Percentiles rank a stretch among this genome's conserved stretches.
These are phyloP conservation scores for Galaxias olidus DNA, from an alignment of 2,797 vertebrate species.

Conservation along the genomic window DNA sequence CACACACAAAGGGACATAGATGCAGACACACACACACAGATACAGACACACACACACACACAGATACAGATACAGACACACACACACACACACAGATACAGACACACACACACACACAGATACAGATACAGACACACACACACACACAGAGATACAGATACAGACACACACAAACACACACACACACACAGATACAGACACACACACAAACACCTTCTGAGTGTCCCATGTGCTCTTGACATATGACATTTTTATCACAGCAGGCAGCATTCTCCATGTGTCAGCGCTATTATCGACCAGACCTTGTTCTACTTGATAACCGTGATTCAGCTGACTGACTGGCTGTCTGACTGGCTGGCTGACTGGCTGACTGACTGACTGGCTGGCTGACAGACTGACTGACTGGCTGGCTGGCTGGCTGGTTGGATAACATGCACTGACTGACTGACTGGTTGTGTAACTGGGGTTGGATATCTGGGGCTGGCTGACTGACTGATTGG, in stretches of 20 bases:
- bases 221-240: constrained; percentile 17
- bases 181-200: constrained; percentile 1
- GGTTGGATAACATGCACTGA: background rate
- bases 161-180: background rate
- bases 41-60: constrained; percentile 6
- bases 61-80: too few relatives aligned
- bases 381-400: background rate
- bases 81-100: background rate
- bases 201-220: constrained; percentile 3
- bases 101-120: constrained; percentile 6
- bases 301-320: constrained; percentile 46
- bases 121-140: constrained; percentile 5
- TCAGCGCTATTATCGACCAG: constrained; percentile 39
- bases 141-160: background rate
- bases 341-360: constrained; percentile 25
- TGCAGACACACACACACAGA: background rate
- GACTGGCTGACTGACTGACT: constrained; percentile 27
- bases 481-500: background rate
- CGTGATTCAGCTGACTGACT: constrained; percentile 20
- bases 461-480: background rate
- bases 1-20: too few relatives aligned
- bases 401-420: background rate
- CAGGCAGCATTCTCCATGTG: constrained; percentile 39
- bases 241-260: constrained; percentile 48
- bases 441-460: background rate